Base-by-base conservation (phyloP, 2,888 invertebrate genomes). In the Scaptomyza tumidula region DNA sequence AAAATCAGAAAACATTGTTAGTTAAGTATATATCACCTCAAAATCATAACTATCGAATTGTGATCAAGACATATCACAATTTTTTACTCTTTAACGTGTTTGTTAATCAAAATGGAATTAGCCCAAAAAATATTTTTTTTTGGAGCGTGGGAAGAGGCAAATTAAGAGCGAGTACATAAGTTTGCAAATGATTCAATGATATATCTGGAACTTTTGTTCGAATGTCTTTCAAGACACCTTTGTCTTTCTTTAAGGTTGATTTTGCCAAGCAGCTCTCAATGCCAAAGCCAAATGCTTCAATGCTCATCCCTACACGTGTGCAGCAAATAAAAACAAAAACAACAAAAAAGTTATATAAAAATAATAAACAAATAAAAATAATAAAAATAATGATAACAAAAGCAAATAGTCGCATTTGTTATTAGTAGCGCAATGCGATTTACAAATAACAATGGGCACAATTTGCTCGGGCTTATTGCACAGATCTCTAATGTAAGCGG, bases 361-460 rank as follows among this genome's bases (percentile, higher is more conserved):
- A 50, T 19, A 48, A 35, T 48, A 54, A 62, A 14, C 37, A 52
- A 50, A 62, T 48, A 48, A 48, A 48, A 19, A 19, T 19, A 19
- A 19, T 41, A 48, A 48, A 43, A 39, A 56, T 52, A 65, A 66
- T 66, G 75, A 75, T 68, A 76, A 57, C 35, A 82, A 76, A 58
- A 82, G 62, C 64, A 81, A 74, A 58, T 63, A 39, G 37, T 52
- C 67, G 74, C 63, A 73, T 77, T 77, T 71, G 59, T 67, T 78
- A 66, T 75, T 79, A 71, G 79, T 62, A 62, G 64, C 75, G 65
- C 78, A 80, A 72, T 84, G 80, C 78, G 86, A 84, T 86, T 87
- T 78, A 58, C 75, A 85, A 86, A 86, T 84, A 84, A 85, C 84
- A 85, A 85, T 85, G 88, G 78, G 63, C 74, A 83, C 86, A 85